phyloP scores from a whole-genome alignment of 2,888 invertebrate genomes.

The Ophraella communa region DNA sequence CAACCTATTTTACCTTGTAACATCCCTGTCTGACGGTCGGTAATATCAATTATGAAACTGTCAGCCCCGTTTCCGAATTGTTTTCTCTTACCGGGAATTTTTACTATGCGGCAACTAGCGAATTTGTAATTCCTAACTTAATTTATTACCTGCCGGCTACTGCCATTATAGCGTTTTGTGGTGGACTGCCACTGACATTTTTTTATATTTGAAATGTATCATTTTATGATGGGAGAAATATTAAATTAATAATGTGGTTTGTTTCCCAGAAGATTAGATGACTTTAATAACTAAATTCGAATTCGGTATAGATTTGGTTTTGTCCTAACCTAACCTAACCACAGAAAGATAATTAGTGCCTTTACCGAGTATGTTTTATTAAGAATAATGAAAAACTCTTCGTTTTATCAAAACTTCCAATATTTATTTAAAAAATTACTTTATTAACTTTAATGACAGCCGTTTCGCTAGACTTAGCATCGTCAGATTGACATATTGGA shows the following conservation, averaged over 20 bases:
- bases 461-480: too few relatives aligned
- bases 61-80: constrained; percentile 23
- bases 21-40: constrained; percentile 10
- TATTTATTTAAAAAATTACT: too few relatives aligned
- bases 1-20: constrained; percentile 12
- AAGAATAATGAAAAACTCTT: too few relatives aligned
- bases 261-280: constrained; percentile 7
- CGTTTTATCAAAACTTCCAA: too few relatives aligned
- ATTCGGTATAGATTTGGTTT: too few relatives aligned
- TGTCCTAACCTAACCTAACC: too few relatives aligned
- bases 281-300: background rate
- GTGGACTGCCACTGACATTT: constrained; percentile 25
- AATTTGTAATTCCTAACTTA: constrained; percentile 4
- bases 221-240: constrained; percentile 21
- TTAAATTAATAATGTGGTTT: constrained; percentile 28
- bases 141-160: constrained; percentile 27
- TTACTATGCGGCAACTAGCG: constrained; percentile 9
- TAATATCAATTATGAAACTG: constrained; percentile 17
- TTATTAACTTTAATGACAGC: too few relatives aligned
- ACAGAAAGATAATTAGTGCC: background rate
- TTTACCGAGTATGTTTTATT: background rate
- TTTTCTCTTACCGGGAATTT: constrained; percentile 23
- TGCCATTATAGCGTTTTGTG: constrained; percentile 15
- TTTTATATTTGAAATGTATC: background rate
- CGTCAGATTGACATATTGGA: too few relatives aligned